These are phyloP conservation scores for Acipenser transmontanus DNA, from an alignment of 2,797 vertebrate species.

Conservation along the genomic window DNA sequence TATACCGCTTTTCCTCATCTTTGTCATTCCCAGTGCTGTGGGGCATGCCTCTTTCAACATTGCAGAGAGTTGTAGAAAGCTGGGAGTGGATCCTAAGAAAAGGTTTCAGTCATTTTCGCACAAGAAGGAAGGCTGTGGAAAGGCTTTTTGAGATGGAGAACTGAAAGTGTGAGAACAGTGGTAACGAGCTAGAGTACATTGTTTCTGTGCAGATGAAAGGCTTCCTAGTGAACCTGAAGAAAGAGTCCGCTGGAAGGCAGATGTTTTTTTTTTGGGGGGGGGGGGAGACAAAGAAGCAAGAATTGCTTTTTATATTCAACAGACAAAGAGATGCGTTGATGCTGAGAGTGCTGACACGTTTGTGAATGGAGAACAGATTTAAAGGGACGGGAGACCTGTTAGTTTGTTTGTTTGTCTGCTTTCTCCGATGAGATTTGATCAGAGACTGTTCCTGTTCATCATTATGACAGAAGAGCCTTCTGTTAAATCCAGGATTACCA, in stretches of 20 bases:
- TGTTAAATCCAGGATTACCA: too few species aligned
- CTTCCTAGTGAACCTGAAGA: not conserved
- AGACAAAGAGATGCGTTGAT: not conserved
- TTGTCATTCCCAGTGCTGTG: not conserved
- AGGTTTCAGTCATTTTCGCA: slow-evolving; percentile 9
- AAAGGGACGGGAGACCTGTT: slow-evolving; percentile 5
- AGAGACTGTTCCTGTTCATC: too few species aligned
- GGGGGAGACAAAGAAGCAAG: slow-evolving; percentile 6
- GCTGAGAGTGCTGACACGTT: not conserved
- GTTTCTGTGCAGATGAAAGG: slow-evolving; percentile 18
- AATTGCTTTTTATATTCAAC: not conserved
- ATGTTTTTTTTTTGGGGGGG: too few species aligned
- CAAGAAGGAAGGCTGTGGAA: slow-evolving; percentile 2
- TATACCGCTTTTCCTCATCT: not conserved
- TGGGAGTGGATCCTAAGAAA: not conserved
- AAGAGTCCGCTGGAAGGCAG: not conserved
- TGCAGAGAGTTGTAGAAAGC: not conserved
- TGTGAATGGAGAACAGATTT: not conserved
- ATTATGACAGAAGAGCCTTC: too few species aligned
- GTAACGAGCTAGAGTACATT: slow-evolving; percentile 9
- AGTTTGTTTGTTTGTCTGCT: slow-evolving; percentile 12
- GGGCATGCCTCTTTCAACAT: not conserved
- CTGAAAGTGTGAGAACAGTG: slow-evolving; percentile 17
- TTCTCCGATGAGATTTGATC: not conserved
- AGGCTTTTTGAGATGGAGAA: not conserved